Conservation (phyloP, 2,113 vertebrate species). For the Carassius carassius region DNA sequence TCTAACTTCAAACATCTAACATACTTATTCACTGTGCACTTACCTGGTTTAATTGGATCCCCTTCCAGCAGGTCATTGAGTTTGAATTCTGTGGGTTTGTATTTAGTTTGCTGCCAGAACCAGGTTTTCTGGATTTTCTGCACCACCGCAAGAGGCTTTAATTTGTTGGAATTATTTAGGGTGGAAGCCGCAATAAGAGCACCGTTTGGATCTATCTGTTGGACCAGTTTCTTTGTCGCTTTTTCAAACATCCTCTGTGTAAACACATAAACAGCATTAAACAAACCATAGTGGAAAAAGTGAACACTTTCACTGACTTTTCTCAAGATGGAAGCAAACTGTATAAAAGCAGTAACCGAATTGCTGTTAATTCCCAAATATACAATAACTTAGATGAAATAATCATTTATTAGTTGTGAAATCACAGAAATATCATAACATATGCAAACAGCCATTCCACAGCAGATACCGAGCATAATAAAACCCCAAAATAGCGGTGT, state of each 20-base stretch:
- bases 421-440: background rate
- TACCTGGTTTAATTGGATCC: slow-evolving; percentile 55
- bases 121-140: slow-evolving; percentile 81
- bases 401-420: background rate
- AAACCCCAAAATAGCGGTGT: background rate
- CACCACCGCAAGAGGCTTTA: slow-evolving; percentile 84
- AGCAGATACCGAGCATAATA: too few relatives aligned
- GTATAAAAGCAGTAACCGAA: background rate
- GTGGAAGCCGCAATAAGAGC: slow-evolving; percentile 82
- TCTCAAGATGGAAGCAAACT: background rate
- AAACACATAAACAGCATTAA: slow-evolving; percentile 8
- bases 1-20: too few relatives aligned
- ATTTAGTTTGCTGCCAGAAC: slow-evolving; percentile 91
- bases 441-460: background rate
- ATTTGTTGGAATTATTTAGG: slow-evolving; percentile 83
- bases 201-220: slow-evolving; percentile 81
- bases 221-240: slow-evolving; percentile 86
- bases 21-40: background rate
- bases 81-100: slow-evolving; percentile 82
- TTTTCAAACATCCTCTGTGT: slow-evolving; percentile 85
- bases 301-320: background rate
- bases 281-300: background rate
- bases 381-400: background rate
- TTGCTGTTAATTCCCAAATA: background rate
- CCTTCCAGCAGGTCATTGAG: slow-evolving; percentile 82